These are phyloP conservation scores for Drosophila busckii DNA, from an alignment of 1,140 invertebrate genomes.

Conservation along the genomic window DNA sequence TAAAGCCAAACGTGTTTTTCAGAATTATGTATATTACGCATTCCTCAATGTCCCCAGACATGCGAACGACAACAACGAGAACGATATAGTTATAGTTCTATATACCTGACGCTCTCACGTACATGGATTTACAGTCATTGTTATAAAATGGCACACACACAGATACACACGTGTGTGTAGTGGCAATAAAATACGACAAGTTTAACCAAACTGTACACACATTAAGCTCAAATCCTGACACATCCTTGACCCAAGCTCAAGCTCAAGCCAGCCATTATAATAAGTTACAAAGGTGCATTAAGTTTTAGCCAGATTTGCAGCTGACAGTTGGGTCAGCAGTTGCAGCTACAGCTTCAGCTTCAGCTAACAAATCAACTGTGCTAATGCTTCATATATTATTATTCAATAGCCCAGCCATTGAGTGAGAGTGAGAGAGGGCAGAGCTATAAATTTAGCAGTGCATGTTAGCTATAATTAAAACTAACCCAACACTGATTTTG, in stretches of 20 bases:
- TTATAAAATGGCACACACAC: constrained; percentile 49
- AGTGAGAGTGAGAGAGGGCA: constrained; percentile 36
- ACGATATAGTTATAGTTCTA: constrained; percentile 7
- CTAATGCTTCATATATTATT: no score
- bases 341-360: no score
- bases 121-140: constrained; percentile 31
- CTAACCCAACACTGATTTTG: constrained; percentile 64
- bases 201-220: constrained; percentile 23
- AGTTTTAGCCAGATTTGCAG: constrained; percentile 37
- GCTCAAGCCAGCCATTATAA: constrained; percentile 33
- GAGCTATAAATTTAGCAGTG: constrained; percentile 58
- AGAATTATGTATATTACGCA: constrained; percentile 70
- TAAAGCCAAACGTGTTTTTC: constrained; percentile 74
- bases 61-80: no score
- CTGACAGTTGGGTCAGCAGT: constrained; percentile 16
- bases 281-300: constrained; percentile 50
- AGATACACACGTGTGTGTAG: constrained; percentile 33
- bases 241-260: constrained; percentile 13
- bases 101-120: not conserved
- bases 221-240: constrained; percentile 32
- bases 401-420: no score
- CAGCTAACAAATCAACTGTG: no score
- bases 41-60: constrained; percentile 27
- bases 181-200: constrained; percentile 28
- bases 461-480: constrained; percentile 73